phyloP scores from a whole-genome alignment of 2,113 vertebrate species.

The Arizona elegans region DNA sequence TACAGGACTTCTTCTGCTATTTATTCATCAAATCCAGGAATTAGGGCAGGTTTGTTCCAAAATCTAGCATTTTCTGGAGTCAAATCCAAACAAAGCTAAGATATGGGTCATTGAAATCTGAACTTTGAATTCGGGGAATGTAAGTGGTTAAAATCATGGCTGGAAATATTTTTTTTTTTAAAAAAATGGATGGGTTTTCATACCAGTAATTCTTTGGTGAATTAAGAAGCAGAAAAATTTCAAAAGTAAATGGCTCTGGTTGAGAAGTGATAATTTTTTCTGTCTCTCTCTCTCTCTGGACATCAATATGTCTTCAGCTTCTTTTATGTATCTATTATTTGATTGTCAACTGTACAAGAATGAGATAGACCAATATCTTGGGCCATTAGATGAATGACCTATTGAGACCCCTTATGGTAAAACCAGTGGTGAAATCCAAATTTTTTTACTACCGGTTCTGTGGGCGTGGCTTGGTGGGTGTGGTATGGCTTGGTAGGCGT shows the following conservation, averaged over 20 bases:
- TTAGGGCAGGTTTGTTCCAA: background rate
- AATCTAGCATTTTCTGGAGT: background rate
- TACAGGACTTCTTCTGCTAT: background rate
- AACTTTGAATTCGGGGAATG: background rate
- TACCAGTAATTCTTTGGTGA: background rate
- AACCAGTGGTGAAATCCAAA: too few relatives aligned
- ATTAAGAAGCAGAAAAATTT: background rate
- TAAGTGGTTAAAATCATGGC: background rate
- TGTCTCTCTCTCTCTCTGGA: too few relatives aligned
- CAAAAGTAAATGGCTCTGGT: background rate
- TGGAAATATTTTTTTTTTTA: background rate
- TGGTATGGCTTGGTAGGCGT: too few relatives aligned
- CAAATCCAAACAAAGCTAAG: background rate
- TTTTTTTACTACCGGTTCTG: too few relatives aligned
- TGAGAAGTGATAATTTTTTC: background rate
- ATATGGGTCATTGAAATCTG: background rate
- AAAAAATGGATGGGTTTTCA: background rate
- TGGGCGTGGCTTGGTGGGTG: too few relatives aligned
- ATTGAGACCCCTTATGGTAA: too few relatives aligned
- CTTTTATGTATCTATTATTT: too few relatives aligned
- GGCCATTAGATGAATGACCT: too few relatives aligned
- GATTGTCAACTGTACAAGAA: too few relatives aligned
- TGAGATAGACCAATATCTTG: too few relatives aligned
- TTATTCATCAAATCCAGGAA: conserved; percentile 5
- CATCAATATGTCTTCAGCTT: too few relatives aligned